Evolutionary conservation across 2,888 invertebrate species (phyloP).

Genomic region (Nephrotoma guestfalica): DNA sequence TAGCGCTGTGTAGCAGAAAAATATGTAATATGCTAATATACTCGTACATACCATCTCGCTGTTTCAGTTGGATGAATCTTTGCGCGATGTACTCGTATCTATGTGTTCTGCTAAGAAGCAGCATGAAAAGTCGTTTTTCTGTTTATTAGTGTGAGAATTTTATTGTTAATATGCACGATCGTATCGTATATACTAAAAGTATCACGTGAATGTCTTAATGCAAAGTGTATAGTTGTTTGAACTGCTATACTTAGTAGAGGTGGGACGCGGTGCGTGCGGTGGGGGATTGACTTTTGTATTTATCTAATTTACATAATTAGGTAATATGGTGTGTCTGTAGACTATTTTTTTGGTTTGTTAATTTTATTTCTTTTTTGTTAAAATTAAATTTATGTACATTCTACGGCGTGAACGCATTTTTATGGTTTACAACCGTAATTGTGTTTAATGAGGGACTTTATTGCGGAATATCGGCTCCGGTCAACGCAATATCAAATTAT

Average conservation of each 20-base stretch:
- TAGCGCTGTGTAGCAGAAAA: background rate
- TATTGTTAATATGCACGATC: background rate
- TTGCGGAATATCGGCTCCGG: background rate
- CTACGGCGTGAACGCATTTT: background rate
- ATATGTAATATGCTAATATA: background rate
- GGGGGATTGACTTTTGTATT: too few species aligned
- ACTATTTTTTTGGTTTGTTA: background rate
- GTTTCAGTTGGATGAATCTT: background rate
- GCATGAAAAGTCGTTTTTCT: background rate
- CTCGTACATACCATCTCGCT: background rate
- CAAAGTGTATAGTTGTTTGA: too few species aligned
- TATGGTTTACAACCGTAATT: background rate
- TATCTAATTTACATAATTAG: background rate
- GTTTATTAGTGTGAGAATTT: background rate
- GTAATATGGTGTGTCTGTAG: background rate
- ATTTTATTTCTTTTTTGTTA: background rate
- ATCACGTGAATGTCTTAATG: background rate
- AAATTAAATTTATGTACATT: background rate
- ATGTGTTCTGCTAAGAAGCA: background rate
- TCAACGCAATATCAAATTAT: background rate
- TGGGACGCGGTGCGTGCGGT: too few species aligned
- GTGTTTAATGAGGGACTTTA: background rate
- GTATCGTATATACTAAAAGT: background rate
- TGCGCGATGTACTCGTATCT: background rate
- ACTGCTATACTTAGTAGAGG: too few species aligned